phyloP scores from a whole-genome alignment of 2,797 vertebrate species.

The Sphenodon punctatus region DNA sequence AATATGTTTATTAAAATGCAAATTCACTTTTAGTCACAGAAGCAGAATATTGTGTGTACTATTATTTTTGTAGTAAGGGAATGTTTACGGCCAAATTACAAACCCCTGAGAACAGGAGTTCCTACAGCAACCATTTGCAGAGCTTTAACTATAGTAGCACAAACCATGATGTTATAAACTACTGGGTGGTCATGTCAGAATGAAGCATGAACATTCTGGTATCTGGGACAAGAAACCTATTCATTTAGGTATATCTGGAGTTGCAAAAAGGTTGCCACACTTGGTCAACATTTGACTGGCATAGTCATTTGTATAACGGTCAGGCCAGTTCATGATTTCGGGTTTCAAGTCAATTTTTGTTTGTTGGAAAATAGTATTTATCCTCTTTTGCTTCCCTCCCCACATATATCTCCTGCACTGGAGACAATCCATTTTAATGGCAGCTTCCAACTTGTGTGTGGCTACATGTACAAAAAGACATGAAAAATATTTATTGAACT shows the following conservation, averaged over 20 bases:
- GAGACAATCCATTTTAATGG: background rate
- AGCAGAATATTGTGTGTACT: slow-evolving; percentile 40
- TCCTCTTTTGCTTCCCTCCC: slow-evolving; percentile 3
- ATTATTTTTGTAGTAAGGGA: slow-evolving; percentile 51
- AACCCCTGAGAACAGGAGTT: slow-evolving; percentile 55
- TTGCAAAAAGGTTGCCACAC: slow-evolving; percentile 52
- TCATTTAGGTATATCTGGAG: slow-evolving; percentile 65
- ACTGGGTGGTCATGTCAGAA: slow-evolving; percentile 65
- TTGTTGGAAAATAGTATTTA: slow-evolving; percentile 56
- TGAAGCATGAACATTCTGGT: slow-evolving; percentile 58
- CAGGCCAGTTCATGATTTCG: background rate
- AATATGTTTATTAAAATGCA: too few relatives aligned
- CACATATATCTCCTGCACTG: background rate
- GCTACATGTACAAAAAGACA: background rate
- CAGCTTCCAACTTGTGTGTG: background rate
- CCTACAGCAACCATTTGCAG: slow-evolving; percentile 55
- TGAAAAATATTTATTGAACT: background rate
- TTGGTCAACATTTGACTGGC: slow-evolving; percentile 53
- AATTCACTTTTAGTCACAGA: too few relatives aligned
- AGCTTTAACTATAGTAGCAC: slow-evolving; percentile 52
- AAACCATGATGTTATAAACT: slow-evolving; percentile 69
- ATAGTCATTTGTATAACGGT: slow-evolving; percentile 21
- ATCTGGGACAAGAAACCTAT: slow-evolving; percentile 57
- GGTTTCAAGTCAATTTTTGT: slow-evolving; percentile 45
- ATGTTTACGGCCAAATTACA: slow-evolving; percentile 61